Percentiles rank a stretch among this genome's conserved stretches.
phyloP scores from a whole-genome alignment of 2,113 vertebrate species.

The Periophthalmodon schlosseri region DNA sequence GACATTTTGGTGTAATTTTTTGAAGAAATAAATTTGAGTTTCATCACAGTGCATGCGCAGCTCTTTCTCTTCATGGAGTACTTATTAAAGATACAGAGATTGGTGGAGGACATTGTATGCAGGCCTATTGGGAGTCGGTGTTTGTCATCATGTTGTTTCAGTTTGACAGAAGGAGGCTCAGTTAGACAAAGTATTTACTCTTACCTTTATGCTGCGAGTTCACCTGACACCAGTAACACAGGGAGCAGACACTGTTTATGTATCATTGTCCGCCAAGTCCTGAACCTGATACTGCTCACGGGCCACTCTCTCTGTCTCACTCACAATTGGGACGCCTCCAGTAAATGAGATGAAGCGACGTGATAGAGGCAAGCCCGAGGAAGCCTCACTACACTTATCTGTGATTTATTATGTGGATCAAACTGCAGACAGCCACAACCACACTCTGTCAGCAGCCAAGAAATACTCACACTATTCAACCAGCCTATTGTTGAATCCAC shows the following conservation, averaged over 20 bases:
- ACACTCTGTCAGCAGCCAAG: not conserved
- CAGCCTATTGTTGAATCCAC: constrained; percentile 3
- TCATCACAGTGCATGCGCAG: too few species aligned
- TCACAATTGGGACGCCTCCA: constrained; percentile 13
- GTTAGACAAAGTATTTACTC: constrained; percentile 20
- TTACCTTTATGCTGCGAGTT: constrained; percentile 26
- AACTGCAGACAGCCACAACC: constrained; percentile 19
- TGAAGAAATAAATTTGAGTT: too few species aligned
- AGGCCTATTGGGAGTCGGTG: not conserved
- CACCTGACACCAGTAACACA: constrained; percentile 14
- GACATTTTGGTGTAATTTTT: too few species aligned
- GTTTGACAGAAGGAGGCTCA: not conserved
- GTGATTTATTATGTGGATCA: constrained; percentile 29
- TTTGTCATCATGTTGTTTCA: not conserved
- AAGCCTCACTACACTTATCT: constrained; percentile 2
- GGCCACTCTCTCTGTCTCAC: not conserved
- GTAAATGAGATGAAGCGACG: constrained; percentile 26
- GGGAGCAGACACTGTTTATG: not conserved
- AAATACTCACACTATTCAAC: constrained; percentile 6
- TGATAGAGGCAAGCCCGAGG: constrained; percentile 9
- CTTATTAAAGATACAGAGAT: not conserved
- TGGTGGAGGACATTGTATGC: not conserved
- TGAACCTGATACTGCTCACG: constrained; percentile 15
- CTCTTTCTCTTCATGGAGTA: too few species aligned
- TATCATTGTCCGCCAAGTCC: not conserved